Conservation (phyloP, 2,888 invertebrate species). For the Artemia sinica region DNA sequence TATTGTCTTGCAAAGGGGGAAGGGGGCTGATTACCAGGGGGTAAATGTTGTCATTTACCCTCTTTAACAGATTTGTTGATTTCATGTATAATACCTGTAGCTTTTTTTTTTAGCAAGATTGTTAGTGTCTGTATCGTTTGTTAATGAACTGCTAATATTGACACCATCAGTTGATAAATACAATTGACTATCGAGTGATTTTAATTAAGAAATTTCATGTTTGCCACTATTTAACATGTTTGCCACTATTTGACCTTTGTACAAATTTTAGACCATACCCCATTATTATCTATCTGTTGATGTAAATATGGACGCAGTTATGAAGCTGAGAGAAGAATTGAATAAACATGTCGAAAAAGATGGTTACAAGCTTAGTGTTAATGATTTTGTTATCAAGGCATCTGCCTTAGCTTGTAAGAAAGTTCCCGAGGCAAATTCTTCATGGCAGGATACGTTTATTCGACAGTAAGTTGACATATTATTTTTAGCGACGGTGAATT, state of each 20-base stretch:
- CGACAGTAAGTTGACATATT: slow-evolving; percentile 55
- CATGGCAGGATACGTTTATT: slow-evolving; percentile 83
- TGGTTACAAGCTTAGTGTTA: slow-evolving; percentile 71
- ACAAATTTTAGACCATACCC: slow-evolving; percentile 53
- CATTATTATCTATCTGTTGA: slow-evolving; percentile 88
- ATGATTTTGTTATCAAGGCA: slow-evolving; percentile 90
- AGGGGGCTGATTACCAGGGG: no score
- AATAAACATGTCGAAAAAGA: slow-evolving; percentile 57
- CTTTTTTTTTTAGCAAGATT: no score
- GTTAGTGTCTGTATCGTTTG: no score
- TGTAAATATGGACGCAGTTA: slow-evolving; percentile 54
- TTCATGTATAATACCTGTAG: no score
- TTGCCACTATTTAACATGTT: no score
- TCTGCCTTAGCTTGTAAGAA: slow-evolving; percentile 69
- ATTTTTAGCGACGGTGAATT: neutral
- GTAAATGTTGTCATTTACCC: no score
- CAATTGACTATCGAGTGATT: no score
- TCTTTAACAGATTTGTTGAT: no score
- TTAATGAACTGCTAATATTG: no score
- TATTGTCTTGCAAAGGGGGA: no score
- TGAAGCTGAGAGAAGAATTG: slow-evolving; percentile 54
- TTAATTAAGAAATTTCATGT: no score
- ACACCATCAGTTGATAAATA: no score
- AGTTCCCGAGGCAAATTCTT: slow-evolving; percentile 82
- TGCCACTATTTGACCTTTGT: slow-evolving; percentile 16